Conservation (phyloP, 2,888 invertebrate species). For the Thereva nobilitata region DNA sequence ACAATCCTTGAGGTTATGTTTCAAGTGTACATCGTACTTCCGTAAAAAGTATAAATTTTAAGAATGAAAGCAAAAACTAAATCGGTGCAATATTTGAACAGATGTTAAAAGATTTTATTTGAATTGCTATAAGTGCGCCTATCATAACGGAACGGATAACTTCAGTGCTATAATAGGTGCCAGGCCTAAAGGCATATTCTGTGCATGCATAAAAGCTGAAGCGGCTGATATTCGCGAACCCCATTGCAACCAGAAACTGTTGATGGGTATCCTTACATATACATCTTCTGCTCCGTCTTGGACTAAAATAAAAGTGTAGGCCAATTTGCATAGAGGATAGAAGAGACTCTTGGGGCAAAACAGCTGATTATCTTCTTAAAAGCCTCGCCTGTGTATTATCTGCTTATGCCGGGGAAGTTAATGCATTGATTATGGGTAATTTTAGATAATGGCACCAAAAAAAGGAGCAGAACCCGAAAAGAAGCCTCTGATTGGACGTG, state of each 20-base stretch:
- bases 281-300: constrained; percentile 6
- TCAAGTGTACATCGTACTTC: too few species aligned
- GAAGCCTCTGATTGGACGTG: constrained; percentile 89
- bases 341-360: constrained; percentile 13
- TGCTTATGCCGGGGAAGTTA: constrained; percentile 36
- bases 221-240: too few species aligned
- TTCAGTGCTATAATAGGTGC: too few species aligned
- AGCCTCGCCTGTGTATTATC: constrained; percentile 33
- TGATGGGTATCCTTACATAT: background rate
- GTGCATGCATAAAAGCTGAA: too few species aligned
- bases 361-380: constrained; percentile 37
- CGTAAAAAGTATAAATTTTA: too few species aligned
- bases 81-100: background rate
- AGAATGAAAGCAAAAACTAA: too few species aligned
- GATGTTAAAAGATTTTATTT: background rate
- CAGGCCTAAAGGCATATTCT: too few species aligned
- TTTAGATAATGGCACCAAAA: constrained; percentile 67
- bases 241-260: too few species aligned
- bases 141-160: too few species aligned
- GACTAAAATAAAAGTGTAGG: constrained; percentile 1
- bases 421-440: constrained; percentile 43
- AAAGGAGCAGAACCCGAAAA: constrained; percentile 88
- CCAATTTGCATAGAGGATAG: constrained; percentile 34
- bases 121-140: background rate
- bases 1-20: too few species aligned